These are phyloP conservation scores for Sphaeridia pumilis DNA, from an alignment of 2,888 invertebrate species.

Conservation along the genomic window DNA sequence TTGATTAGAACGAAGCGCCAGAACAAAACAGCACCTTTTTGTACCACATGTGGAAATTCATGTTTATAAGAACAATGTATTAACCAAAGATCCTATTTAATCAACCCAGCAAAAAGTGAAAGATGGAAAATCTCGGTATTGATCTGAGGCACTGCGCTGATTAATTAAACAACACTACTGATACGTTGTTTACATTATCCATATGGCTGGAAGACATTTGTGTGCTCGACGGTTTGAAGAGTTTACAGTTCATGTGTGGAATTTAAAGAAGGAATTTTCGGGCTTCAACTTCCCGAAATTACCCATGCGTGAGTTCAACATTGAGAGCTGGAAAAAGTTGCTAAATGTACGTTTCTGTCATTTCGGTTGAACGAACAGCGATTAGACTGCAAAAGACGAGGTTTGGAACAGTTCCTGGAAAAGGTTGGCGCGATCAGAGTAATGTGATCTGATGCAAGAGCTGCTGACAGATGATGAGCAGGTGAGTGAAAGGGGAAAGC, in stretches of 20 bases:
- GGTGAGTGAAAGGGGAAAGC: slow-evolving; percentile 23
- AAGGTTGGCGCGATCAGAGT: slow-evolving; percentile 96
- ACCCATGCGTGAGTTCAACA: slow-evolving; percentile 55
- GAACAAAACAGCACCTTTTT: too few species aligned
- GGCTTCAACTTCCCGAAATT: slow-evolving; percentile 94
- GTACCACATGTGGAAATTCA: too few species aligned
- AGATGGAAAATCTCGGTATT: too few species aligned
- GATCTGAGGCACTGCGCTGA: too few species aligned
- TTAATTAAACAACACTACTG: too few species aligned
- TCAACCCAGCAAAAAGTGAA: too few species aligned
- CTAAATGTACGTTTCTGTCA: neutral
- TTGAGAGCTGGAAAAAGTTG: too few species aligned
- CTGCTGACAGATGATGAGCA: slow-evolving; percentile 82
- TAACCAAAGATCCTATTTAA: too few species aligned
- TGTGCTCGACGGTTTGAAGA: slow-evolving; percentile 94
- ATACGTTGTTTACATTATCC: slow-evolving; percentile 91
- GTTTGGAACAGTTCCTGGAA: slow-evolving; percentile 94
- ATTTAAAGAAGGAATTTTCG: slow-evolving; percentile 82
- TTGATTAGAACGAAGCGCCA: too few species aligned
- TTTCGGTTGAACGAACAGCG: slow-evolving; percentile 81
- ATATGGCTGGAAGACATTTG: slow-evolving; percentile 96
- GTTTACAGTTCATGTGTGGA: slow-evolving; percentile 77
- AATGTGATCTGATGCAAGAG: slow-evolving; percentile 87
- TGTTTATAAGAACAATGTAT: too few species aligned
- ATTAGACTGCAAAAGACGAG: slow-evolving; percentile 81